A percentile compares a stretch with the other conserved stretches of the same genome.
phyloP scores from a whole-genome alignment of 1,140 invertebrate species.

The Sarcophaga peregrina region DNA sequence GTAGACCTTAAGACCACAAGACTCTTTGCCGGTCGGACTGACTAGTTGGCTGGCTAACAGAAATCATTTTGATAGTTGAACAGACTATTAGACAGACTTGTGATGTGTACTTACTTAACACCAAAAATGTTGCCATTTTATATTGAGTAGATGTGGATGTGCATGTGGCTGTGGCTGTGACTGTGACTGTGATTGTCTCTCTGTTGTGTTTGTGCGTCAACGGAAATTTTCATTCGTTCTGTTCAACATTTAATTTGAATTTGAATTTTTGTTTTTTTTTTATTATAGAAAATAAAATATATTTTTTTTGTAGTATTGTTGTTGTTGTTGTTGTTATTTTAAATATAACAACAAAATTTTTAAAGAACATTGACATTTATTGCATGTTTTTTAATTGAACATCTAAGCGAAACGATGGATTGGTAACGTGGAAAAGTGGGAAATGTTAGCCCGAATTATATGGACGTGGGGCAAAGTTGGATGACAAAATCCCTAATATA shows the following conservation, averaged over 20 bases:
- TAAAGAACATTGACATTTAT: constrained; percentile 45
- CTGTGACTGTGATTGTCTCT: too few species aligned
- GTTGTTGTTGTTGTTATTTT: too few species aligned
- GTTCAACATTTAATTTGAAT: constrained; percentile 43
- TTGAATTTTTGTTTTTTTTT: too few species aligned
- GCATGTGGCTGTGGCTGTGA: neutral
- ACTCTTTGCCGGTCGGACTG: neutral
- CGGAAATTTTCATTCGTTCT: constrained; percentile 50
- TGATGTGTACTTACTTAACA: neutral
- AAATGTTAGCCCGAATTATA: too few species aligned
- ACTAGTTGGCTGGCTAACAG: neutral
- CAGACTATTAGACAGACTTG: neutral
- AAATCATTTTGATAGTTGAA: too few species aligned
- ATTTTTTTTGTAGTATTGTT: neutral
- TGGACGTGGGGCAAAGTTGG: too few species aligned
- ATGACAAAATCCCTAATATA: too few species aligned
- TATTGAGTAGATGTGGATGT: neutral
- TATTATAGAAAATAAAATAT: neutral
- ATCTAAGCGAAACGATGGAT: too few species aligned
- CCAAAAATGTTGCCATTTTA: constrained; percentile 9
- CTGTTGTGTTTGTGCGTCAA: constrained; percentile 54
- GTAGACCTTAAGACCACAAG: neutral
- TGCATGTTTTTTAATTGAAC: constrained; percentile 33
- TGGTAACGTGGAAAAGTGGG: too few species aligned
- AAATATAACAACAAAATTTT: too few species aligned